Base-by-base conservation (phyloP, 2,113 vertebrate genomes). In the Pholis gunnellus region DNA sequence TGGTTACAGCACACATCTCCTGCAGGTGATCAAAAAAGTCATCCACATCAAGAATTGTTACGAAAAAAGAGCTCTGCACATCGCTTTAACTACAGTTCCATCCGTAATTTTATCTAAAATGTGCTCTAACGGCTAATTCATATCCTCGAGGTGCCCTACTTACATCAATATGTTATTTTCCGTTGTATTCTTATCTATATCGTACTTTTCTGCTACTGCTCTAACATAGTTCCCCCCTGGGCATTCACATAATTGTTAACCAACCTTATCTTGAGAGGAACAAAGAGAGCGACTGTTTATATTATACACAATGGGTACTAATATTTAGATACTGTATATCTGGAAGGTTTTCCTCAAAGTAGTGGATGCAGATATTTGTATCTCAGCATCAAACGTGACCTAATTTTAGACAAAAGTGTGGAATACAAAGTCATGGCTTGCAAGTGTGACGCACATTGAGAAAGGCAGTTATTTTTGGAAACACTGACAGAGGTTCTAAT, bases 101-200 rank as follows among this genome's bases (percentile, higher is more conserved):
- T 44, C 50, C 18, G 6, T 31, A 27, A 42, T 76, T 57, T n/a
- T 20, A 77, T 80, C 48, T 65, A 15, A 57, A 38, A 57, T 61
- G 34, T 42, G 4, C 48, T 52, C 56, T 29, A n/a, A 73, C 59
- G 34, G 25, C 17, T 29, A 9, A 29, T 17, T 36, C 8, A 29
- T 31, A 42, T 59, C 8, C 9, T 69, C 44, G 31, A 34, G 52
- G 5, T 73, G 31, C 18, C 48, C 27, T 20, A 72, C 46, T 74
- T 79, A 11, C 31, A 57, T 40, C 44, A 57, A 18, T n/a, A 48
- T 40, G 57, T 60, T 50, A 17, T 65, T 56, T 46, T 71, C 14
- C 3, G 9, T 72, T 75, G 8, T 69, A 31, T 52, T 42, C 46
- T 46, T 56, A 64, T 74, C 42, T 40, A 38, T 52, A 40, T 38